These are phyloP conservation scores for Vespertilio murinus DNA, from an alignment of 2,797 vertebrate genomes.

Conservation along the genomic window DNA sequence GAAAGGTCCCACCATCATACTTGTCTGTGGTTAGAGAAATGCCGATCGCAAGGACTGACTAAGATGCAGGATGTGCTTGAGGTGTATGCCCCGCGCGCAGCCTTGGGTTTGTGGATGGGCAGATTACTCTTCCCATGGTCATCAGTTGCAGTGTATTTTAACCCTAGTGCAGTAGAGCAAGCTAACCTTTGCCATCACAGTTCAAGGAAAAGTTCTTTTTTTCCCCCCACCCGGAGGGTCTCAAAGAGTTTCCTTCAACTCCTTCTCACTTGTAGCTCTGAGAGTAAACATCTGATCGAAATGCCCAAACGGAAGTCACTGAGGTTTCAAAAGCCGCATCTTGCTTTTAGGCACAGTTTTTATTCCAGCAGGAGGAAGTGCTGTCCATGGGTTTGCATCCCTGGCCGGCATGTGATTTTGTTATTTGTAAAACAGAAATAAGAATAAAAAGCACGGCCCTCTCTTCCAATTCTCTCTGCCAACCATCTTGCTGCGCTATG, in stretches of 20 bases:
- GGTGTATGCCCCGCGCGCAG: neutral
- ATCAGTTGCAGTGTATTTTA: neutral
- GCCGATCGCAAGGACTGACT: neutral
- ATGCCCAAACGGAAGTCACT: neutral
- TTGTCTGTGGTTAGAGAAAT: neutral
- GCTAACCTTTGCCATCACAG: neutral
- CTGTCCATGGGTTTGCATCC: neutral
- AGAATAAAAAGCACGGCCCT: slow-evolving; percentile 17
- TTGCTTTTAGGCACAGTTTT: slow-evolving; percentile 15
- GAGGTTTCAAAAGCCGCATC: neutral
- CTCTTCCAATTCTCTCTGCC: slow-evolving; percentile 49
- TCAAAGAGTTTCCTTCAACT: neutral
- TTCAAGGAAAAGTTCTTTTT: neutral
- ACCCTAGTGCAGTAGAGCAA: neutral
- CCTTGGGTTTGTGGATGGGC: neutral
- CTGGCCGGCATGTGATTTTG: slow-evolving; percentile 8
- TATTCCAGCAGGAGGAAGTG: neutral
- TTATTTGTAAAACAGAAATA: slow-evolving; percentile 56
- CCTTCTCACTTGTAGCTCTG: neutral
- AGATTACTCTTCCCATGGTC: neutral
- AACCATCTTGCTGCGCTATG: slow-evolving; percentile 52
- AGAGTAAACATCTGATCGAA: neutral
- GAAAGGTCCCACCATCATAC: neutral
- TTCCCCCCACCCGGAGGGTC: neutral
- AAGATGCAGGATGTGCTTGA: neutral